Base-by-base conservation (phyloP, 1,140 invertebrate genomes). In the Caenorhabditis latens region DNA sequence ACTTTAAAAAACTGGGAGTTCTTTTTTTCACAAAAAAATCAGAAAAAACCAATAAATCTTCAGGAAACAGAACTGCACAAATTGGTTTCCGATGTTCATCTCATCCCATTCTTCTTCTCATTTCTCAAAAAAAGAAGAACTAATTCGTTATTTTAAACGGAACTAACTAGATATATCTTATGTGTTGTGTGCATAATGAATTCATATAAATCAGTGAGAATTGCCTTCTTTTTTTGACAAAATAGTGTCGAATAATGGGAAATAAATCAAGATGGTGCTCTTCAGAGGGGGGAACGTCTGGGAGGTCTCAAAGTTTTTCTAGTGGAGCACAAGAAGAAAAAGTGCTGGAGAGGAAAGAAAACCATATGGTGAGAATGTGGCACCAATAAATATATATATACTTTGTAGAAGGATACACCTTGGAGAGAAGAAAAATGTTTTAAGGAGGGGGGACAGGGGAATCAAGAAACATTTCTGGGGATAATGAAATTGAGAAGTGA, bases 251-350 rank as follows among this genome's bases (percentile, higher is more conserved):
- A 43, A 50, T 50, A 24, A 79, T 50, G 71, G 71, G n/a, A 13
- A 8, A 79, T 79, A 79, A 79, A 79, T 79, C 71, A 79, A 42
- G 71, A 79, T 79, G 57, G 57, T 53, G 50, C 50, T 32, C 32
- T n/a, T 32, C 32, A 1, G 32, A 32, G 32, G 32, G 32, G 32
- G 32, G 32, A 53, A 53, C 50, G 50, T 53, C 9, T 53, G 65
- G 71, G n/a, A 43, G 40, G 40, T 79, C 71, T 79, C 11, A 50
- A 50, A 24, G n/a, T 50, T 50, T 50, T 79, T 21, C 50, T 50
- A 19, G 8, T 2, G 19, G 58, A 61, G n/a, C 58, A 32, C 14
- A 16, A 61, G 21, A 61, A 61, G 32, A 61, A 61, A 61, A n/a
- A 61, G n/a, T 61, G 58, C 58, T n/a, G 46, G n/a, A 19, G 46